Evolutionary conservation across 2,797 vertebrate genomes (phyloP).

Genomic region (Coregonus ussuriensis): DNA sequence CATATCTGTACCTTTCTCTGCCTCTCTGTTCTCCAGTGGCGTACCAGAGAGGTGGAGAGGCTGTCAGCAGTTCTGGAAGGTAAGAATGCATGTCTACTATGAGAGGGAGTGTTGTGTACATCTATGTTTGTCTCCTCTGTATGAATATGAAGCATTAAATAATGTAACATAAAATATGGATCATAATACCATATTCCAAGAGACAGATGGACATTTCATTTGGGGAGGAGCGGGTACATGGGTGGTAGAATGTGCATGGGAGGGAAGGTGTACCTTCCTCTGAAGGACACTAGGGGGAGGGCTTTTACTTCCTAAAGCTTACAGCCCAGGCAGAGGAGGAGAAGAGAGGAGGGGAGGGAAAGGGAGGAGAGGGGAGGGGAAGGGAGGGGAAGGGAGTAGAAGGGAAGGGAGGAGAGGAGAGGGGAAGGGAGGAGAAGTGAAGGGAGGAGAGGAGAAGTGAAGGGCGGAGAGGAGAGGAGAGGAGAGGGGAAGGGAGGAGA

Average conservation of each 20-base stretch:
- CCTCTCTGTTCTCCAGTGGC: slow-evolving; percentile 82
- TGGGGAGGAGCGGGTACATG: too few relatives aligned
- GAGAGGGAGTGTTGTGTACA: neutral
- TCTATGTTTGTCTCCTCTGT: too few relatives aligned
- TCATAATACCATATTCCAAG: neutral
- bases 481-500: neutral
- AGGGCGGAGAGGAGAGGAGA: slow-evolving; percentile 19
- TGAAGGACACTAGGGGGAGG: slow-evolving; percentile 84
- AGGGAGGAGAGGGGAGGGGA: slow-evolving; percentile 20
- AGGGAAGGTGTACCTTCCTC: slow-evolving; percentile 43
- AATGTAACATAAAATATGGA: too few relatives aligned
- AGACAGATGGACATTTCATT: neutral
- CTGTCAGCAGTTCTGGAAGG: slow-evolving; percentile 96
- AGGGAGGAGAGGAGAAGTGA: slow-evolving; percentile 51
- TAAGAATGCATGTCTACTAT: slow-evolving; percentile 64
- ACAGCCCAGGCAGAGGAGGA: slow-evolving; percentile 8
- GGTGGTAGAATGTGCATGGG: neutral
- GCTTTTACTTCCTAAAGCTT: slow-evolving; percentile 67
- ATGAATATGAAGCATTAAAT: too few relatives aligned
- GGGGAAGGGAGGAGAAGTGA: slow-evolving; percentile 7
- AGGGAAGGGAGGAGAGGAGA: slow-evolving; percentile 15
- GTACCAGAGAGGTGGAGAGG: slow-evolving; percentile 97
- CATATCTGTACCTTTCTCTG: slow-evolving; percentile 17
- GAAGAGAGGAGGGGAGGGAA: slow-evolving; percentile 51
- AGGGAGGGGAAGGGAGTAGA: slow-evolving; percentile 47